Base-by-base conservation (phyloP, 1,140 invertebrate species). In the Aethina tumida region DNA sequence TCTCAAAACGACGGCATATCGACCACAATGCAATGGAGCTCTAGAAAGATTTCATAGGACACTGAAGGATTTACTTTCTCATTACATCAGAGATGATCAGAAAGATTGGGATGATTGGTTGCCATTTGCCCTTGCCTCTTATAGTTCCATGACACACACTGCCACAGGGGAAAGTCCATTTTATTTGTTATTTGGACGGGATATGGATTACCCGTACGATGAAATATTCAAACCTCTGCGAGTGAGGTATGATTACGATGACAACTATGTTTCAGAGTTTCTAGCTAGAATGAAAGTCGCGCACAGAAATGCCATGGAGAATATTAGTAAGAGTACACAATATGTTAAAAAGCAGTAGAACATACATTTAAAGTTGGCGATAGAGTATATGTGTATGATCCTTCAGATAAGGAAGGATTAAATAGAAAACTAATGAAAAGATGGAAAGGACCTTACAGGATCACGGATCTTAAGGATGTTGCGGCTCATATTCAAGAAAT, bases 31-130 rank as follows among this genome's bases (percentile, higher is more conserved):
- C 8, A 42, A 52, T 21, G 49, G 49, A 4, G 18, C 22, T 2
- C 12, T 49, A 13, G 51, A 55, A 43, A 15, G 48, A 10, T 41
- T 31, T 6, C 49, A 56, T 29, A 26, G 40, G 6, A 31, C 32
- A 4, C 16, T 50, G 8, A 47, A 49, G 22, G 45, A 43, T 15
- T 26, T 43, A 12, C 33, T 43, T 20, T 30, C 8, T 14, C 36
- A 52, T 25, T 49, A 38, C 28, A 33, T 53, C 28, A 28, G 45
- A 3, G 29, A 34, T 5, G 27, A 37, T 5, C 41, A 54, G 5
- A 37, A 33, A 7, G 46, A 62, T 41, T 67, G 63, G 63, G 45
- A 60, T 16, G 22, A 51, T 7, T 56, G 38, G 13, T 5, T 64
- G 0, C 48, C 47, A 2, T 49, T 47, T 20, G 39, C 45, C 4